Conservation (phyloP, 2,113 vertebrate species). For the Poecile atricapillus region DNA sequence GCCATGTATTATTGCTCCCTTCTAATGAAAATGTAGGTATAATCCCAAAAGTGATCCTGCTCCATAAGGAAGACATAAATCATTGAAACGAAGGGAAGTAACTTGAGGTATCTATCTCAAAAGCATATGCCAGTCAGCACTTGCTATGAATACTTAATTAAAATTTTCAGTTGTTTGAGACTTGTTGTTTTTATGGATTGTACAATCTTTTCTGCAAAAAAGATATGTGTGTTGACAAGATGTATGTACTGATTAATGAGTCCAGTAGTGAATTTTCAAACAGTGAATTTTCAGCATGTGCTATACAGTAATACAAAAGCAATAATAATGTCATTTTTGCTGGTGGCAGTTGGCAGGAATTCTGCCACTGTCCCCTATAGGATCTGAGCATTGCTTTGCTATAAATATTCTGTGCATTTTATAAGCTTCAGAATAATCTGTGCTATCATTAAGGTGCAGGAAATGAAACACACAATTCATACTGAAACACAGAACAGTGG, state of each 20-base stretch:
- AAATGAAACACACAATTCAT: conserved; percentile 32
- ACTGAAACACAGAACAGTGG: not conserved
- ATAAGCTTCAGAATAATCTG: not conserved
- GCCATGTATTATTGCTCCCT: not conserved
- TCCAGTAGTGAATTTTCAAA: not conserved
- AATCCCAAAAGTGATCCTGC: not conserved
- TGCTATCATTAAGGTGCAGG: not conserved
- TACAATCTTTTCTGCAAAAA: not conserved
- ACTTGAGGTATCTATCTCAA: not conserved
- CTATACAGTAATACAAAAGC: not conserved
- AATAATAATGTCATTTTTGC: not conserved
- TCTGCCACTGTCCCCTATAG: not conserved
- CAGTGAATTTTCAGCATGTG: not conserved
- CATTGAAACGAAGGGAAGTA: not conserved
- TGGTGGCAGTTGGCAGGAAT: not conserved
- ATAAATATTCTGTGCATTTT: not conserved
- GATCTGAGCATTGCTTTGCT: not conserved
- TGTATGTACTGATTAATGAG: not conserved
- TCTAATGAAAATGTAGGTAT: not conserved
- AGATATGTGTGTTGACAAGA: not conserved
- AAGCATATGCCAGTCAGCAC: not conserved
- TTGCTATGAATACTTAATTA: not conserved
- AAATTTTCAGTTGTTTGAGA: not conserved
- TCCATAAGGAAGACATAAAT: not conserved
- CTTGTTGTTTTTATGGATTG: not conserved